Evolutionary conservation across 2,797 vertebrate species (phyloP).

Genomic region (Pyrocephalus nanus): DNA sequence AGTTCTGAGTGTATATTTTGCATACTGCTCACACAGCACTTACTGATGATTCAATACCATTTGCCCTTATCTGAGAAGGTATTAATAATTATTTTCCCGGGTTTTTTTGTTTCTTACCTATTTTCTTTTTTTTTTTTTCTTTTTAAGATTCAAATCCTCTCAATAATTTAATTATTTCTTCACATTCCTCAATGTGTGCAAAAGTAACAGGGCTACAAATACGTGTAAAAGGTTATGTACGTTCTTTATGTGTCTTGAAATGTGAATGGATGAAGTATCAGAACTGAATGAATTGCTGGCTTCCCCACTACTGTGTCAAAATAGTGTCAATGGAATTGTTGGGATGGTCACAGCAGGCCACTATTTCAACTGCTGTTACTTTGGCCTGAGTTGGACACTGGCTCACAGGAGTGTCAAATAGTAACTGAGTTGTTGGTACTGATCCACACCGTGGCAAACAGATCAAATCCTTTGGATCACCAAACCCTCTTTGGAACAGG

Average conservation of each 20-base stretch:
- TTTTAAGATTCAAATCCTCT: background rate
- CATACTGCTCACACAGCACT: background rate
- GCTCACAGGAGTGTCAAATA: background rate
- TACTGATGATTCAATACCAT: slow-evolving; percentile 2
- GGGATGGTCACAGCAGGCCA: background rate
- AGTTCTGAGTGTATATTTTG: background rate
- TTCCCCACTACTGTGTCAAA: background rate
- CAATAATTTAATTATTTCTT: background rate
- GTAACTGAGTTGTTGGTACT: background rate
- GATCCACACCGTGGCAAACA: background rate
- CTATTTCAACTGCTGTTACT: background rate
- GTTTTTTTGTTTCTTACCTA: background rate
- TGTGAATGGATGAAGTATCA: background rate
- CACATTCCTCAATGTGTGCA: background rate
- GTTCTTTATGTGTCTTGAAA: background rate
- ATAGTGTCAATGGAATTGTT: background rate
- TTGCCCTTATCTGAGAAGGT: background rate
- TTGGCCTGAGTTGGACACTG: background rate
- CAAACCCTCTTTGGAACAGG: background rate
- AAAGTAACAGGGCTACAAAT: background rate
- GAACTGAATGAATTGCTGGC: background rate
- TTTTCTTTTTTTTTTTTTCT: background rate
- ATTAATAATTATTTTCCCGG: background rate
- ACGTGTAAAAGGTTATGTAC: background rate
- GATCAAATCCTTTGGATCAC: background rate